Evolutionary conservation across 2,888 invertebrate species (phyloP), one percentile per base, ranked within the genome.

Genomic region (Cantharis lateralis): DNA sequence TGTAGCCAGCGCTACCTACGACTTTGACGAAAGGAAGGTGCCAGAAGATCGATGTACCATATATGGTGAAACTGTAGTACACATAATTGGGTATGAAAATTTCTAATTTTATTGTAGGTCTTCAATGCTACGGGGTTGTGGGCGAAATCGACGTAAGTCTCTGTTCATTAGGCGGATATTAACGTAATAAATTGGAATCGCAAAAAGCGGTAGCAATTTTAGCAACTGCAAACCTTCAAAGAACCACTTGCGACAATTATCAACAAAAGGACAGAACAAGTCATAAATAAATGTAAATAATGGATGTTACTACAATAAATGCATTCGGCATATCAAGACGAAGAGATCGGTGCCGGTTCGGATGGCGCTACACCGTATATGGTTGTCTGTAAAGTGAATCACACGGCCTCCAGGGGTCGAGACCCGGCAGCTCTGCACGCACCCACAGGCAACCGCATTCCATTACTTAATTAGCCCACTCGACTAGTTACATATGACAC

Each of bases 281-380:
- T 48, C 48, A 48, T 48, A 48, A 48, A 48, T 24, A 24, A 24
- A 20, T 24, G 68, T 68, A 68, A 26, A 68, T 68, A 26, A 26
- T 15, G 26, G 26, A 26, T 68, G 68, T 68, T 68, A 26, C 26
- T 18, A 26, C 20, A 68, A 18, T 16, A 20, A 15, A 16, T 28
- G 28, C 61, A 68, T 68, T 69, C 61, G 69, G 74, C 24, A 69
- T 69, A 73, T 64, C 63, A 16, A 64, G 62, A 66, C 61, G 62
- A 72, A 24, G 16, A 64, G 16, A 72, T 32, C 20, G 20, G 69
- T 74, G 74, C 61, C 68, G 77, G 74, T 74, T 82, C 77, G 76
- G 80, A 83, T 85, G 85, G 85, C 85, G 85, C 85, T 85, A 85
- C 82, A 78, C 85, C 85, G 81, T 85, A 85, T 85, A 85, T 83